phyloP scores from a whole-genome alignment of 2,797 vertebrate genomes.

The Urophycis tenuis region DNA sequence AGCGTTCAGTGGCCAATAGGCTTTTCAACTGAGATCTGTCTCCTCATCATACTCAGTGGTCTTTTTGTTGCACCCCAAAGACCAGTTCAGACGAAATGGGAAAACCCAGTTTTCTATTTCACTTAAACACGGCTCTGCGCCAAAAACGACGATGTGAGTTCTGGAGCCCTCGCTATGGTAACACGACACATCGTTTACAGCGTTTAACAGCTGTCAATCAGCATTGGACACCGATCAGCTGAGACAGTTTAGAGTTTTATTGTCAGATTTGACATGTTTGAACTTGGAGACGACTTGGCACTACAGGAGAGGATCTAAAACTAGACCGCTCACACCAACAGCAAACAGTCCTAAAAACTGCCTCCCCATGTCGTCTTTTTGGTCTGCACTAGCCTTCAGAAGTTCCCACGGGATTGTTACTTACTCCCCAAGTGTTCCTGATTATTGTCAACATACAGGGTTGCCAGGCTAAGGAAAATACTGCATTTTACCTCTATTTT shows the following conservation, averaged over 20 bases:
- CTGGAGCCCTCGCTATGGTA: too few species aligned
- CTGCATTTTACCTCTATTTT: not conserved
- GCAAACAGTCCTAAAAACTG: not conserved
- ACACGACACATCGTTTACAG: not conserved
- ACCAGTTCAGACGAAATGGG: not conserved
- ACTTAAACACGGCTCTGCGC: not conserved
- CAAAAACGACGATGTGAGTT: too few species aligned
- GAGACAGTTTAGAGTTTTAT: not conserved
- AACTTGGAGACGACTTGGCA: not conserved
- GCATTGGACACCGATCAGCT: not conserved
- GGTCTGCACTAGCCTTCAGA: not conserved
- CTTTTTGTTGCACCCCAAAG: not conserved
- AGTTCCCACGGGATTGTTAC: not conserved
- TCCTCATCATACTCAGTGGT: not conserved
- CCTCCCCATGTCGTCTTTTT: not conserved
- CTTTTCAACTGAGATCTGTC: not conserved
- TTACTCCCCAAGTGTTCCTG: not conserved
- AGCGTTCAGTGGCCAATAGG: slow-evolving; percentile 38
- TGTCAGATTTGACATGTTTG: not conserved
- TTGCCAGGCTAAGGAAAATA: not conserved
- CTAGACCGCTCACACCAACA: not conserved
- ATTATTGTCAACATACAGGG: not conserved
- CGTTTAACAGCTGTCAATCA: not conserved
- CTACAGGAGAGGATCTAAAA: not conserved
- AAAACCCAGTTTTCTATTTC: not conserved